Evolutionary conservation across 2,113 vertebrate species (phyloP).

Genomic region (Nematolebias whitei): DNA sequence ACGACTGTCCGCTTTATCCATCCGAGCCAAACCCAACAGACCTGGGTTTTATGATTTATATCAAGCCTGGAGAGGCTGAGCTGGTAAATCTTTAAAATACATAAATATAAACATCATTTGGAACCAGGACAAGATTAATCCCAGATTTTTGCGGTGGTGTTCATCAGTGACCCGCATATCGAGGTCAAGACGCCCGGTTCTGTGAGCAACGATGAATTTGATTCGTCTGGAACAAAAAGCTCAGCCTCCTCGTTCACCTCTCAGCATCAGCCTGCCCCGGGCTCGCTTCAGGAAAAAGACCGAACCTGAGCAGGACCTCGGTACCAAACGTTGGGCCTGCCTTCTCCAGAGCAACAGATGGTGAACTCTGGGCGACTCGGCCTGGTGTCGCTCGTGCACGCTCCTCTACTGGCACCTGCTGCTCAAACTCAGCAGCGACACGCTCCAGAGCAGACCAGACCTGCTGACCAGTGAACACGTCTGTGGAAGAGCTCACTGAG

Average conservation of each 20-base stretch:
- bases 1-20: too few relatives aligned
- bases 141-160: constrained; percentile 18
- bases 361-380: constrained; percentile 65
- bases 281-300: constrained; percentile 30
- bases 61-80: too few relatives aligned
- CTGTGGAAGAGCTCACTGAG: constrained; percentile 21
- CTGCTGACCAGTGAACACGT: too few relatives aligned
- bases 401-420: constrained; percentile 73
- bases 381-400: constrained; percentile 7
- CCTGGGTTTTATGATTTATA: too few relatives aligned
- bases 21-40: too few relatives aligned
- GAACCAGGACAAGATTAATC: constrained; percentile 38
- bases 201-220: too few relatives aligned
- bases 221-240: constrained; percentile 32
- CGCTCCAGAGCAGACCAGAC: too few relatives aligned
- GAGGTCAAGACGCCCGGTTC: constrained; percentile 16
- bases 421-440: neutral
- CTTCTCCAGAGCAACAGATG: constrained; percentile 71
- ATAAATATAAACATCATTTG: constrained; percentile 19
- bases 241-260: neutral
- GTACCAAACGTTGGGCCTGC: constrained; percentile 51
- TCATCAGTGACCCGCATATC: constrained; percentile 18
- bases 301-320: constrained; percentile 16
- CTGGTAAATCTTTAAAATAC: too few relatives aligned
- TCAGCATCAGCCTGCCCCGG: constrained; percentile 11